Base-by-base conservation (phyloP, 2,888 invertebrate genomes). In the Machimus atricapillus region DNA sequence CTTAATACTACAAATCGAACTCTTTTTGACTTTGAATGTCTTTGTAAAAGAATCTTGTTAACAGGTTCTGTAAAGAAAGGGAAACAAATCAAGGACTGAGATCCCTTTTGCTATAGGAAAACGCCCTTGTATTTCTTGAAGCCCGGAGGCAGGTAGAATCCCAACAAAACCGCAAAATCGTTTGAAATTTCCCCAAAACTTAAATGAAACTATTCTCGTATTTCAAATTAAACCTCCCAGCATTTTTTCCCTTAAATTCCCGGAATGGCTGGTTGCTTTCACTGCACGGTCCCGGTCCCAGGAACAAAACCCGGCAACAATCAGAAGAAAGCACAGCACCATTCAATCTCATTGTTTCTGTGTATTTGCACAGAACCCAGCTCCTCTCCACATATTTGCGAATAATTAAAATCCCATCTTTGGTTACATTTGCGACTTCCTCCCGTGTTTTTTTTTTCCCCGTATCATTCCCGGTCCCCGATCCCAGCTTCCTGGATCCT, bases 401-500 rank as follows among this genome's bases (percentile, higher is more conserved):
- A 81, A 79, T 81, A 86, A 86, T 86, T 86, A 86, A 86, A 86
- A 86, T 81, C 86, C 81, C 73, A 86, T 86, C 81, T 52, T 86
- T 52, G 78, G 76, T 86, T 78, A 82, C 82, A 82, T 82, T 66
- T 82, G 66, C 23, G 82, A 58, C 37, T 82, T 37, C 37, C 40
- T 82, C 37, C 58, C 31, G 66, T 82, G 3, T 82, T 79, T 79
- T 79, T 79, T 79, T 16, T 79, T 79, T 79, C 16, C 79, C 23
- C 16, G 12, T 16, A 46, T 46, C 43, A 46, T 46, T 46, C 43
- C 43, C 16, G 43, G 23, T 31, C 16, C n/a, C 78, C 79, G 34
- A 1, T 52, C n/a, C 31, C 66, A 2, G 27, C 12, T 27, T 66
- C 27, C 19, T 66, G 27, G 0, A 27, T 66, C 9, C 27, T 0